These are phyloP conservation scores for Anguilla pacifica DNA, from an alignment of 2,797 vertebrate genomes.

Conservation along the genomic window DNA sequence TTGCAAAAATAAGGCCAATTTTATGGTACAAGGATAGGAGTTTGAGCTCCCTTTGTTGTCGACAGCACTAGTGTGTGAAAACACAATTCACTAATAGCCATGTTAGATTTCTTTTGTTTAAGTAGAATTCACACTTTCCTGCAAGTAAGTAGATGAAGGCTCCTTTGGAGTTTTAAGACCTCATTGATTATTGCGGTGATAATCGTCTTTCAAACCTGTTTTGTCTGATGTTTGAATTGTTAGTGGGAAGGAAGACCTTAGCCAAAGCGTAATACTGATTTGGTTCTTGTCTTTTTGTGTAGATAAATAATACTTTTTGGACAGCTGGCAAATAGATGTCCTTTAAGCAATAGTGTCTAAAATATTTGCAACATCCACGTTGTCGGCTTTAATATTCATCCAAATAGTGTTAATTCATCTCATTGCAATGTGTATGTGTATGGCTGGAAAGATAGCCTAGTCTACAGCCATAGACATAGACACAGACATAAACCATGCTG, in stretches of 20 bases:
- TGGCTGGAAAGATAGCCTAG: not conserved
- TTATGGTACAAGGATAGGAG: not conserved
- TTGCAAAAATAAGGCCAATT: not conserved
- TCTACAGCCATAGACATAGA: not conserved
- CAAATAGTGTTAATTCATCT: not conserved
- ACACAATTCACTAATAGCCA: not conserved
- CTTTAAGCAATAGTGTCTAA: not conserved
- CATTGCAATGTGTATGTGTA: not conserved
- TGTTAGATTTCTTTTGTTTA: not conserved
- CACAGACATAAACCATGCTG: not conserved
- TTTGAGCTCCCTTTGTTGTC: constrained; percentile 16
- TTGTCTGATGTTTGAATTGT: constrained; percentile 42
- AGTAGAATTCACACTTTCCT: constrained; percentile 43
- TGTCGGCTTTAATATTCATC: not conserved
- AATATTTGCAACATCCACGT: not conserved
- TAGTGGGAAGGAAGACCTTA: not conserved
- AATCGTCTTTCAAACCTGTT: not conserved
- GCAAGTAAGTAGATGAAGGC: constrained; percentile 32
- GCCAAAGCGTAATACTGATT: not conserved
- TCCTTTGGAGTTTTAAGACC: not conserved
- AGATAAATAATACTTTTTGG: not conserved
- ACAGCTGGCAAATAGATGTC: not conserved
- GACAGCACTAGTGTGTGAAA: not conserved
- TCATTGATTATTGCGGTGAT: not conserved
- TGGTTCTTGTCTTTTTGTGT: not conserved